Conservation (phyloP, 2,888 invertebrate genomes). For the Macrosiphum euphorbiae region DNA sequence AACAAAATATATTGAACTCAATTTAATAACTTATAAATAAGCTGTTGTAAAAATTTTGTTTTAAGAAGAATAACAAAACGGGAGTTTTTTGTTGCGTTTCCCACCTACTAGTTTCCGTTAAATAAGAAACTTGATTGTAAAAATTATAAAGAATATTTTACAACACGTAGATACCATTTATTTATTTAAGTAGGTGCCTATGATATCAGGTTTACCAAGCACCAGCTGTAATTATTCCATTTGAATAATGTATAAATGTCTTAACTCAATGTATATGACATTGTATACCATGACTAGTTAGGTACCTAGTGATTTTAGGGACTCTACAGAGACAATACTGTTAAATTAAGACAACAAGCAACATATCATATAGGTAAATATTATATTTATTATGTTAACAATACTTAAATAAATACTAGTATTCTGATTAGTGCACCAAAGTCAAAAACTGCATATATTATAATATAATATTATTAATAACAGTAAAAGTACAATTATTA, state of each 20-base stretch:
- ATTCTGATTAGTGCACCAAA: neutral
- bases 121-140: neutral
- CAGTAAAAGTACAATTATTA: too few species aligned
- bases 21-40: neutral
- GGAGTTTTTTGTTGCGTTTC: neutral
- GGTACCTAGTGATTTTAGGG: too few species aligned
- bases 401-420: too few species aligned
- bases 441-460: too few species aligned
- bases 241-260: neutral
- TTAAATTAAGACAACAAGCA: neutral
- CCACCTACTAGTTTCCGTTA: neutral
- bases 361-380: neutral
- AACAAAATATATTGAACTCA: slow-evolving; percentile 3
- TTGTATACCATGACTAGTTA: neutral
- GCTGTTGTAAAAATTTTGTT: neutral
- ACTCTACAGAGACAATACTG: neutral
- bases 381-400: too few species aligned
- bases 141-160: slow-evolving; percentile 11
- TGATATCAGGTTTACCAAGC: neutral
- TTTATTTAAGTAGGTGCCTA: too few species aligned
- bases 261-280: too few species aligned
- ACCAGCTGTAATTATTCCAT: neutral
- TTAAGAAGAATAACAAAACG: neutral
- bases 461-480: too few species aligned
- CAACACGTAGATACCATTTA: neutral